phyloP scores from a whole-genome alignment of 2,888 invertebrate species.

The Caenorhabditis sp. region DNA sequence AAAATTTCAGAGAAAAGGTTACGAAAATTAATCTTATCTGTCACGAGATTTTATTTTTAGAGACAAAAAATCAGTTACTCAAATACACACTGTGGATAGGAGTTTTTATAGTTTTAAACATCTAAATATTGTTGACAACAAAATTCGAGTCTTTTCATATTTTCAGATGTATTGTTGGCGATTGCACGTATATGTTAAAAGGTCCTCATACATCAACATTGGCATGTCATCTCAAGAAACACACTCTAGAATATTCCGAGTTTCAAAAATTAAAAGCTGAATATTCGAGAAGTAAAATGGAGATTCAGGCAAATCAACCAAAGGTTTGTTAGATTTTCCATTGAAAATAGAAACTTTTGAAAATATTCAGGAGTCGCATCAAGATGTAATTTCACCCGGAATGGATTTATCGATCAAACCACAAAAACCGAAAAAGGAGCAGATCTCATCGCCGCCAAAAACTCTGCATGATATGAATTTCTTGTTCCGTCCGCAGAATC shows the following conservation, averaged over 20 bases:
- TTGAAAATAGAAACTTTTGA: background rate
- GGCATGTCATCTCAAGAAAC: constrained; percentile 69
- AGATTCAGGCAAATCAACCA: constrained; percentile 17
- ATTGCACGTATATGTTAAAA: constrained; percentile 68
- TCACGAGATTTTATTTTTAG: too few species aligned
- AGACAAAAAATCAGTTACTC: too few species aligned
- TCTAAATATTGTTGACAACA: too few species aligned
- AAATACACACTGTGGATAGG: too few species aligned
- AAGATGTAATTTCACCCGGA: background rate
- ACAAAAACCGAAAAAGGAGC: background rate
- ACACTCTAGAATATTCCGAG: constrained; percentile 65
- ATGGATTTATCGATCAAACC: constrained; percentile 3
- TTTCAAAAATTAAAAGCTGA: constrained; percentile 66
- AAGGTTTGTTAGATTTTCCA: constrained; percentile 12
- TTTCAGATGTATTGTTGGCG: constrained; percentile 69
- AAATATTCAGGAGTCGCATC: background rate
- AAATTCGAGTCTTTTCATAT: too few species aligned
- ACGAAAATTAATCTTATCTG: too few species aligned
- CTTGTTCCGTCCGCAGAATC: constrained; percentile 5
- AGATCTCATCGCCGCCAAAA: background rate
- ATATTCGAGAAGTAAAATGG: constrained; percentile 43
- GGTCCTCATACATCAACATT: constrained; percentile 69
- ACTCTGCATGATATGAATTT: background rate
- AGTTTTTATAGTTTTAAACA: too few species aligned
- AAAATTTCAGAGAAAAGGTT: too few species aligned